phyloP scores from a whole-genome alignment of 1,140 invertebrate genomes.

The Hylyphantes graminicola region DNA sequence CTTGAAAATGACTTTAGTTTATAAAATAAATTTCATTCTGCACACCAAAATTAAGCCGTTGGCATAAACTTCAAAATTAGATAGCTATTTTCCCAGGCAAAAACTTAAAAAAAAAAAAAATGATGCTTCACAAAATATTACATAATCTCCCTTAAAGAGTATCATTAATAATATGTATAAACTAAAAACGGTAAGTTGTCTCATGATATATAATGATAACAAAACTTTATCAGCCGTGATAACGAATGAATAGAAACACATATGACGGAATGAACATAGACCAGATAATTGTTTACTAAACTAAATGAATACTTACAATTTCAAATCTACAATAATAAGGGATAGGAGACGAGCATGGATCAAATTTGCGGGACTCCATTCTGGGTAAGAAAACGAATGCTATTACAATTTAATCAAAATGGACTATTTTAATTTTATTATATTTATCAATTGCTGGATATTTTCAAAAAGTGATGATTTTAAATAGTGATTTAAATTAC shows the following conservation, averaged over 20 bases:
- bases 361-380: slow-evolving; percentile 12
- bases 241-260: slow-evolving; percentile 25
- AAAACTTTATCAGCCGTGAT: neutral
- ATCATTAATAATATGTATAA: too few species aligned
- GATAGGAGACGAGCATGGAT: slow-evolving; percentile 3
- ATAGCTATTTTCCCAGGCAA: too few species aligned
- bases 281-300: neutral
- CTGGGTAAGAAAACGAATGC: slow-evolving; percentile 4
- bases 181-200: neutral
- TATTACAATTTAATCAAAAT: neutral
- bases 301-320: neutral
- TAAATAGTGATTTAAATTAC: neutral
- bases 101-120: too few species aligned
- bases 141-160: too few species aligned
- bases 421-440: neutral
- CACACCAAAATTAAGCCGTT: too few species aligned
- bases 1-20: too few species aligned
- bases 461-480: neutral
- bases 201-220: slow-evolving; percentile 18
- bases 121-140: too few species aligned
- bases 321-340: slow-evolving; percentile 1
- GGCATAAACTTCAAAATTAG: too few species aligned
- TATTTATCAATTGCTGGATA: neutral
- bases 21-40: too few species aligned
- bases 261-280: neutral